A percentile compares a stretch with the other conserved stretches of the same genome.
These are phyloP conservation scores for Nautilus pompilius DNA, from an alignment of 1,140 invertebrate genomes.

Conservation along the genomic window DNA sequence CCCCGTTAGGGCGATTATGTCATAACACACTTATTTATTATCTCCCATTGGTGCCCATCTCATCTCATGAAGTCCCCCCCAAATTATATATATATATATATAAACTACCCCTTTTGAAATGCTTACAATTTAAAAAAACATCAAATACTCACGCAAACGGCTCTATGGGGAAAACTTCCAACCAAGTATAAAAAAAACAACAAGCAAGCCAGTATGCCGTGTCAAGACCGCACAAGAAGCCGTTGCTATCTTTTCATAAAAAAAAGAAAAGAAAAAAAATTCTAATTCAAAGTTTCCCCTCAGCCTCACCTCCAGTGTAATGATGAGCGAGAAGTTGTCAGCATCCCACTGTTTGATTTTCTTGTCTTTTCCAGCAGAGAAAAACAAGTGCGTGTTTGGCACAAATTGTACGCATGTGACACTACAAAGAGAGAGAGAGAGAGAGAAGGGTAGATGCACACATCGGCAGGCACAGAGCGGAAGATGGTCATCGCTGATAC, in stretches of 20 bases:
- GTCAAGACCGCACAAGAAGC: too few species aligned
- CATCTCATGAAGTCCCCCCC: too few species aligned
- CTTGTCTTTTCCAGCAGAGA: conserved; percentile 89
- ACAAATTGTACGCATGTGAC: conserved; percentile 86
- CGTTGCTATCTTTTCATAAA: neutral
- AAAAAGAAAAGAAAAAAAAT: neutral
- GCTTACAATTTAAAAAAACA: too few species aligned
- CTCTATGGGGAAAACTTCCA: too few species aligned
- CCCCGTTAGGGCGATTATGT: too few species aligned
- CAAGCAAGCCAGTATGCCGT: neutral
- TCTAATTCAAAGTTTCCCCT: neutral
- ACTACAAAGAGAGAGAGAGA: conserved; percentile 55
- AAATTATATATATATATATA: too few species aligned
- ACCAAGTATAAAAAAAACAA: neutral
- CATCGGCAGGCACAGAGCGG: too few species aligned
- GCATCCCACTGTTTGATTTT: conserved; percentile 96
- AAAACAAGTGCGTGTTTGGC: conserved; percentile 88
- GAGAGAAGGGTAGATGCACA: neutral
- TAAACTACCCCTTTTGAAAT: too few species aligned
- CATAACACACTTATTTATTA: too few species aligned
- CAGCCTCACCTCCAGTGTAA: conserved; percentile 80
- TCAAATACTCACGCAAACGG: too few species aligned
- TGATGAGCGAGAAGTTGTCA: conserved; percentile 86
- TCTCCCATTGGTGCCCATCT: too few species aligned
- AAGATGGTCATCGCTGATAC: too few species aligned